phyloP scores from a whole-genome alignment of 2,797 vertebrate species.

The Sebastes minor region DNA sequence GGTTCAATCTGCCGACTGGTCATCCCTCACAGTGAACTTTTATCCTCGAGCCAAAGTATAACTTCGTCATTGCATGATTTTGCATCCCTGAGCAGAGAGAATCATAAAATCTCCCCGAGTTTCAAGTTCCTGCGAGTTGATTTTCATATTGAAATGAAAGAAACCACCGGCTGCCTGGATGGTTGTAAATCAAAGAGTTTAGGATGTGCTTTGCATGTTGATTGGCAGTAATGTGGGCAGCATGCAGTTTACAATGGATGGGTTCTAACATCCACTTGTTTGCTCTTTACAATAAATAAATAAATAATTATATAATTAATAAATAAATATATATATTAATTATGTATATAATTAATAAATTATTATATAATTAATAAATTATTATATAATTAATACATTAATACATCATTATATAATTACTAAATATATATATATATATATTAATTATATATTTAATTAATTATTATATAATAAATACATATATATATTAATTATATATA shows the following conservation, averaged over 20 bases:
- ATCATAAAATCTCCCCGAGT: not conserved
- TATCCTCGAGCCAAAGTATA: not conserved
- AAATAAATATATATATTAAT: no score
- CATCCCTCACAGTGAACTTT: not conserved
- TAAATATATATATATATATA: no score
- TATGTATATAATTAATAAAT: no score
- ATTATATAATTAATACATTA: no score
- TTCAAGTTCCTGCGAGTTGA: not conserved
- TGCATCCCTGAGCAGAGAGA: not conserved
- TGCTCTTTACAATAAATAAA: no score
- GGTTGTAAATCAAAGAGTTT: conserved; percentile 21
- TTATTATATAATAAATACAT: no score
- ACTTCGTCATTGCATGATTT: not conserved
- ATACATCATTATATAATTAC: no score
- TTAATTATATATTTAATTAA: no score
- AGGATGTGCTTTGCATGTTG: not conserved
- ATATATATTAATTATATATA: no score
- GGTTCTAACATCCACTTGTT: not conserved
- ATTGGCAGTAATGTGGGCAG: not conserved
- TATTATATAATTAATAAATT: no score
- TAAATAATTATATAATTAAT: no score
- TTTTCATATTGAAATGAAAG: conserved; percentile 39
- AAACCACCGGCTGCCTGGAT: not conserved
- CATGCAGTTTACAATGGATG: not conserved
- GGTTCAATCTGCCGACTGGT: no score